Evolutionary conservation across 2,113 vertebrate genomes (phyloP).

Genomic region (Dipodomys merriami): DNA sequence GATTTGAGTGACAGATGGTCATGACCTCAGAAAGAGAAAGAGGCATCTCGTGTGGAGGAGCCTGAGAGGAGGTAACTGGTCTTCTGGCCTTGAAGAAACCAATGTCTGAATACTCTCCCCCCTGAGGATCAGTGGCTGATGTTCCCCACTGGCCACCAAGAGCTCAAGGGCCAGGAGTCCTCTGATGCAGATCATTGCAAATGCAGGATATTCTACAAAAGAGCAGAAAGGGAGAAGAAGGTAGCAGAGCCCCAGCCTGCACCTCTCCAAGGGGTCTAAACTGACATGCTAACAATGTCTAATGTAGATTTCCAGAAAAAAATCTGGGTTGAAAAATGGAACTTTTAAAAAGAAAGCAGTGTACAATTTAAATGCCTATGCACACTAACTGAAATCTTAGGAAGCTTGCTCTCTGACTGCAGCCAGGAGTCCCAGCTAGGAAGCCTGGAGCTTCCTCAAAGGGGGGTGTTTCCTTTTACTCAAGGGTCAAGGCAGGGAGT

Average conservation of each 20-base stretch:
- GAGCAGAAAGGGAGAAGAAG: no score
- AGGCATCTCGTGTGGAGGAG: neutral
- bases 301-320: neutral
- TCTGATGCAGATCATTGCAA: neutral
- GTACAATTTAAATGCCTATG: fast-evolving
- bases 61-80: no score
- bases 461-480: neutral
- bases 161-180: neutral
- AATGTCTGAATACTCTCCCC: neutral
- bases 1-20: neutral
- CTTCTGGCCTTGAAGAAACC: neutral
- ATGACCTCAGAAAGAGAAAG: neutral
- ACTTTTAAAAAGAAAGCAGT: neutral
- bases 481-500: neutral
- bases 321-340: neutral
- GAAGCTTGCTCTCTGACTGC: neutral
- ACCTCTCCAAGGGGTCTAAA: fast-evolving
- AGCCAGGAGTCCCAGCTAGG: neutral
- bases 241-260: no score
- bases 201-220: fast-evolving
- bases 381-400: neutral
- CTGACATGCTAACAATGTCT: neutral
- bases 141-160: neutral
- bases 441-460: neutral
- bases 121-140: neutral